Base-by-base conservation (phyloP, 1,140 invertebrate species). In the Zaprionus ornatus region DNA sequence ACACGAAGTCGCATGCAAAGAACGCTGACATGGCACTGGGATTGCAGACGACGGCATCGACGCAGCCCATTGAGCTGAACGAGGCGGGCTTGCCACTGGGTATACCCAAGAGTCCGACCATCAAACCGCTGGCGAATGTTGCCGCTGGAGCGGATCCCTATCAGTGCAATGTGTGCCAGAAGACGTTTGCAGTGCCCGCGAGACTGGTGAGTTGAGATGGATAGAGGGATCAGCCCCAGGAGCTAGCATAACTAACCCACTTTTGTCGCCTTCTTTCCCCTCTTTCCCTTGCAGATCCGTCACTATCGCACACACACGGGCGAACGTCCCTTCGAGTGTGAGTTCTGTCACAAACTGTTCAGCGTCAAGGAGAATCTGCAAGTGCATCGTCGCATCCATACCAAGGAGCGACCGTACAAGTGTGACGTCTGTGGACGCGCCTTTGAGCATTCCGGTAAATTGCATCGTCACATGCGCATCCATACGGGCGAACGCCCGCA, bases 401-500 rank as follows among this genome's bases (percentile, higher is more conserved):
- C 97, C 29, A 98, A 98, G 92, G 96, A 97, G 92, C 94, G 91
- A 9, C 92, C 91, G 0, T 97, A 97, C 90, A 96, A 97, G 76
- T 99, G 98, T 91, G 95, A 97, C 52, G 96, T 98, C 23, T 99
- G 98, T 92, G 96, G 96, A 3, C 95, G 98, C 1, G 98, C 98
- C 0, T 98, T 98, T 85, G 97, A 98, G 85, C 98, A 99, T 92
- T 97, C 96, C 35, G 98, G 98, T 1, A 97, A 98, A 90, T 93
- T 99, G 32, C 97, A 98, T 82, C 95, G 98, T 6, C 98, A 99
- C 92, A 98, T 98, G 95, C 95, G 97, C 56, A 98, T 98, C 74
- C 97, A 98, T 90, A 98, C 97, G 0, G 95, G 98, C 0, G 98
- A 99, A 92, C 94, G 98, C 23, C 98, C 98, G 0, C 98, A 98